A percentile compares a stretch with the other conserved stretches of the same genome.
phyloP scores from a whole-genome alignment of 37 sponge, comb jelly and placozoan species.

The Cliona cf. orientalis region DNA sequence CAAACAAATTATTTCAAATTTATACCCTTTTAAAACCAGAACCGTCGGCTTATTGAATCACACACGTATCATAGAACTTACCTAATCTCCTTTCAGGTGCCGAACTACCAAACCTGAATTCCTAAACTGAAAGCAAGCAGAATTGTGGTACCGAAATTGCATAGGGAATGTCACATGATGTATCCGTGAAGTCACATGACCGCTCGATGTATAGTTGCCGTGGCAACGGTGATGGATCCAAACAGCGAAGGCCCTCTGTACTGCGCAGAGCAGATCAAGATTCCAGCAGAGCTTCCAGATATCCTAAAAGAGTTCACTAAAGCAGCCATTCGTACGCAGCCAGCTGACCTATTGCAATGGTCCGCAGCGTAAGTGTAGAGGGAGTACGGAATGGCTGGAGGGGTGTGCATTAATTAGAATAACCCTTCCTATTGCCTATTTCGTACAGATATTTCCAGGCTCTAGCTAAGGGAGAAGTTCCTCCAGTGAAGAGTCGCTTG shows the following conservation, averaged over 20 bases:
- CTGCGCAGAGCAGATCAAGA: conserved; percentile 95
- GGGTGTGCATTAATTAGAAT: neutral
- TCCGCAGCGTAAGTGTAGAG: conserved; percentile 82
- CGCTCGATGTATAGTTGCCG: neutral
- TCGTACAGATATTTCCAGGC: conserved; percentile 89
- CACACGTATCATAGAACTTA: too few species aligned
- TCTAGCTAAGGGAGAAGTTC: conserved; percentile 66
- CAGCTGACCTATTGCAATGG: conserved; percentile 90
- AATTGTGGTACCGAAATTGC: too few species aligned
- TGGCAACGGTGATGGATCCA: conserved; percentile 54
- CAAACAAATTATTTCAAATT: too few species aligned
- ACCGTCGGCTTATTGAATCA: too few species aligned
- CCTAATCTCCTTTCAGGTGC: too few species aligned
- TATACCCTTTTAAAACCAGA: too few species aligned
- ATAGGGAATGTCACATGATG: conserved; percentile 1
- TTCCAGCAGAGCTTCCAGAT: conserved; percentile 92
- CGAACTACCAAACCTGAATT: too few species aligned
- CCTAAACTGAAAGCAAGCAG: too few species aligned
- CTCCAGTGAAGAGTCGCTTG: conserved; percentile 89
- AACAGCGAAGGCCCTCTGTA: conserved; percentile 85
- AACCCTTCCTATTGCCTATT: neutral
- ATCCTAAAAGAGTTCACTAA: conserved; percentile 97
- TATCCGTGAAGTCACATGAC: too few species aligned
- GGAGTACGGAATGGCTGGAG: neutral
- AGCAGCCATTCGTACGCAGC: conserved; percentile 98